Base-by-base conservation (phyloP, 2,113 vertebrate species). In the Acrocephalus kingi region DNA sequence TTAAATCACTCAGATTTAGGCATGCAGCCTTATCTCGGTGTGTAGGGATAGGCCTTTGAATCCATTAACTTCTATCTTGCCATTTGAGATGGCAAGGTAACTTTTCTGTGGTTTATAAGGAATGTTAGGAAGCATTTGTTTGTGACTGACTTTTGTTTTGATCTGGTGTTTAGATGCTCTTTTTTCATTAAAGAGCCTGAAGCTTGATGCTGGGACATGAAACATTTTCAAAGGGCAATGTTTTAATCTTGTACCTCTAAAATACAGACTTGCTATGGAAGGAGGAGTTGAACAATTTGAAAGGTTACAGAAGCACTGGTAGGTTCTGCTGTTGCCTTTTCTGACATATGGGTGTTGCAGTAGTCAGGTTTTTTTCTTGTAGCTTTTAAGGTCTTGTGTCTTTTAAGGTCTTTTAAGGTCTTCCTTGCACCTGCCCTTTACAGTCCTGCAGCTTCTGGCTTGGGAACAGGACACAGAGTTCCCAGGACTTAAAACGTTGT, bases 391-490 rank as follows among this genome's bases (percentile, higher is more conserved):
- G 48, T 81, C 0, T 0, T 0, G 1, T 7, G 7, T 59, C 55
- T n/a, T 56, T 56, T 56, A 33, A 55, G 54, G 30, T 55, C 18
- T 55, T 31, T 55, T 56, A 49, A 59, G 56, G 48, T 81, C 0
- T 0, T 0, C 23, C 15, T 73, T 59, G 30, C 1, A 4, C 48
- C 43, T 67, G 16, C 48, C 15, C 17, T 58, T 69, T 8, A 2
- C 18, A 48, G 10, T 71, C 15, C 43, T 63, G 27, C n/a, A 35
- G 48, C 33, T 94, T 69, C 68, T 93, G 71, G 7, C 13, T 45
- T 1, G 0, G 48, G 37, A 56, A 11, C 0, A 22, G 59, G 14
- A 35, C 0, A 2, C 10, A 7, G 0, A 3, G 7, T 45, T 90
- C 63, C 9, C 22, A 25, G 25, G 21, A 58, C 21, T 74, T 49